phyloP scores from a whole-genome alignment of 23 tunicate genomes.

The Pegea sp. region DNA sequence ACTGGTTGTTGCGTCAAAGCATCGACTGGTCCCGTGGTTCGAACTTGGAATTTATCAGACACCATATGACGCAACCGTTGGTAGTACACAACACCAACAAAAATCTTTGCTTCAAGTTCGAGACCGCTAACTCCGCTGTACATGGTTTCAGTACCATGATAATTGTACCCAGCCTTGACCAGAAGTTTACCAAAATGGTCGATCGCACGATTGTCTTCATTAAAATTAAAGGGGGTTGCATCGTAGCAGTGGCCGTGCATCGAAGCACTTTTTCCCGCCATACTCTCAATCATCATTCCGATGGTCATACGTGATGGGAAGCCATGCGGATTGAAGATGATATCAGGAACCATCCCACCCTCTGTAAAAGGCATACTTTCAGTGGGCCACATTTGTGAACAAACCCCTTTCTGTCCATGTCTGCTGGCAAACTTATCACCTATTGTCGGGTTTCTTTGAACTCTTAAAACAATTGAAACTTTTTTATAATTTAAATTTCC shows the following conservation, averaged over 20 bases:
- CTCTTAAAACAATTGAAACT: conserved; percentile 28
- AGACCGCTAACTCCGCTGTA: conserved; percentile 87
- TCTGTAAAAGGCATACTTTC: conserved; percentile 83
- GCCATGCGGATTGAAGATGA: conserved; percentile 99
- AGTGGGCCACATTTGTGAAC: conserved; percentile 75
- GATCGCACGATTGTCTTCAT: conserved; percentile 75
- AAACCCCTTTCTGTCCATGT: conserved; percentile 94
- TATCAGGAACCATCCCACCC: conserved; percentile 85
- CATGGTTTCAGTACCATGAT: conserved; percentile 69
- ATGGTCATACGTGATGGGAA: conserved; percentile 99
- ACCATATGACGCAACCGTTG: conserved; percentile 99
- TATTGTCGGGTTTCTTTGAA: conserved; percentile 67
- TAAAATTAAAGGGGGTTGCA: conserved; percentile 80
- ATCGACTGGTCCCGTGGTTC: conserved; percentile 86
- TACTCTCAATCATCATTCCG: conserved; percentile 98
- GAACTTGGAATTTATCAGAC: conserved; percentile 86
- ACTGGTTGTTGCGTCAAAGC: conserved; percentile 82
- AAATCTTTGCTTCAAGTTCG: conserved; percentile 82
- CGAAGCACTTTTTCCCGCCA: conserved; percentile 92
- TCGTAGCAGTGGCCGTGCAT: conserved; percentile 72
- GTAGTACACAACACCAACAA: conserved; percentile 83
- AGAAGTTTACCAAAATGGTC: conserved; percentile 65
- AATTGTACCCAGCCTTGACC: conserved; percentile 74
- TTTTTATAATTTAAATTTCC: conserved; percentile 27
- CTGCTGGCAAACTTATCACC: conserved; percentile 98